Percentiles rank a stretch among this genome's conserved stretches.
Evolutionary conservation across 2,888 invertebrate species (phyloP).

Genomic region (Eustalomyia histrio): DNA sequence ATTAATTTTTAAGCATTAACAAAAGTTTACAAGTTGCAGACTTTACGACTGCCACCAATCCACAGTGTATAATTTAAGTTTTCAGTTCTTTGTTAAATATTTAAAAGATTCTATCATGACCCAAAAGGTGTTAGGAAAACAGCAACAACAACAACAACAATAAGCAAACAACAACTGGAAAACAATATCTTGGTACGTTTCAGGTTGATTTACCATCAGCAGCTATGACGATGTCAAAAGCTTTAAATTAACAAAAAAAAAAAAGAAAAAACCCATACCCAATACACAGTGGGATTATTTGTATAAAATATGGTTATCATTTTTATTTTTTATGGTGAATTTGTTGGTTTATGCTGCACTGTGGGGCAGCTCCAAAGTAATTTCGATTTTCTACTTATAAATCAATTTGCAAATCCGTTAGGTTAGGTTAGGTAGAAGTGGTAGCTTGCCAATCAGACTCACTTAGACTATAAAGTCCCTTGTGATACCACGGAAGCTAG

Average conservation of each 20-base stretch:
- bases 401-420: too few species aligned
- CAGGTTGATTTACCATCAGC: constrained; percentile 9
- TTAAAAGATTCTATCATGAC: constrained; percentile 13
- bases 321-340: too few species aligned
- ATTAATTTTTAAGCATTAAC: not conserved
- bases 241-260: not conserved
- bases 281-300: not conserved
- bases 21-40: not conserved
- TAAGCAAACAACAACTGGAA: too few species aligned
- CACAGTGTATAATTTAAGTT: constrained; percentile 8
- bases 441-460: too few species aligned
- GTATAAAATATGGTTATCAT: too few species aligned
- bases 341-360: too few species aligned
- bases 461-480: too few species aligned
- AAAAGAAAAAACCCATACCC: not conserved
- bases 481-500: too few species aligned
- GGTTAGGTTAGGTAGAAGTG: too few species aligned
- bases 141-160: constrained; percentile 1
- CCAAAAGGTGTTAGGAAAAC: constrained; percentile 25
- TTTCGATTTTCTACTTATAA: too few species aligned
- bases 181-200: not conserved
- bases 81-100: constrained; percentile 2
- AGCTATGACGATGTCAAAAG: constrained; percentile 2
- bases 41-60: not conserved
- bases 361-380: too few species aligned